Conservation (phyloP, 53 echinoderm and acorn worm genomes). For the Apostichopus leukothele region DNA sequence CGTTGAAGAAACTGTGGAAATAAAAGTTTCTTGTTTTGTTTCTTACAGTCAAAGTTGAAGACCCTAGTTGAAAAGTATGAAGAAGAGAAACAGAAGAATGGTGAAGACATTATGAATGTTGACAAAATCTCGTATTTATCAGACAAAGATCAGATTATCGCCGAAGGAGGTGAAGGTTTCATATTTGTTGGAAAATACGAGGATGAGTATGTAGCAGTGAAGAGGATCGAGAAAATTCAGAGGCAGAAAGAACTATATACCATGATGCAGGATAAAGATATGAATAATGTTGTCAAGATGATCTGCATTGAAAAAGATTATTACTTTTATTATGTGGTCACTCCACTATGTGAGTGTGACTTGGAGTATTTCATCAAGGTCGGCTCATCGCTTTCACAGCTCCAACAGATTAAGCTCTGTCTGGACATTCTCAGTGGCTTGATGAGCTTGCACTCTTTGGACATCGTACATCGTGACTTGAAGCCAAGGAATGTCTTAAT, state of each 20-base stretch:
- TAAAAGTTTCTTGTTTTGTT: too few species aligned
- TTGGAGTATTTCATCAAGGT: background rate
- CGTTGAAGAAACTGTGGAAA: too few species aligned
- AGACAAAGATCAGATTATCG: background rate
- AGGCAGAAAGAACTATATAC: background rate
- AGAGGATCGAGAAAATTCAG: background rate
- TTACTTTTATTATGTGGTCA: background rate
- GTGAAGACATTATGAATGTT: background rate
- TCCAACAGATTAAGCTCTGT: background rate
- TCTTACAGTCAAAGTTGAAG: too few species aligned
- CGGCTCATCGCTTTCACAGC: too few species aligned
- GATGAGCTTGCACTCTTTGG: background rate
- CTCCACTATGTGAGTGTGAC: background rate
- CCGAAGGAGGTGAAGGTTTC: background rate
- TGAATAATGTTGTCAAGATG: slow-evolving; percentile 20
- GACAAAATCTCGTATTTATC: background rate
- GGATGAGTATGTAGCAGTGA: slow-evolving; percentile 22
- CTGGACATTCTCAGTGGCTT: slow-evolving; percentile 18
- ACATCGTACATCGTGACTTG: slow-evolving; percentile 24
- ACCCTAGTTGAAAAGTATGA: background rate
- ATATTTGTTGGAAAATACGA: background rate
- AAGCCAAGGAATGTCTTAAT: slow-evolving; percentile 15
- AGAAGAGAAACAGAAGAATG: background rate
- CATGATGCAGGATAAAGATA: background rate
- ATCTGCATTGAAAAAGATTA: slow-evolving; percentile 1